A percentile compares a stretch with the other conserved stretches of the same genome.
Conservation (phyloP, 2,888 invertebrate genomes). For the Clistopyga incitator region DNA sequence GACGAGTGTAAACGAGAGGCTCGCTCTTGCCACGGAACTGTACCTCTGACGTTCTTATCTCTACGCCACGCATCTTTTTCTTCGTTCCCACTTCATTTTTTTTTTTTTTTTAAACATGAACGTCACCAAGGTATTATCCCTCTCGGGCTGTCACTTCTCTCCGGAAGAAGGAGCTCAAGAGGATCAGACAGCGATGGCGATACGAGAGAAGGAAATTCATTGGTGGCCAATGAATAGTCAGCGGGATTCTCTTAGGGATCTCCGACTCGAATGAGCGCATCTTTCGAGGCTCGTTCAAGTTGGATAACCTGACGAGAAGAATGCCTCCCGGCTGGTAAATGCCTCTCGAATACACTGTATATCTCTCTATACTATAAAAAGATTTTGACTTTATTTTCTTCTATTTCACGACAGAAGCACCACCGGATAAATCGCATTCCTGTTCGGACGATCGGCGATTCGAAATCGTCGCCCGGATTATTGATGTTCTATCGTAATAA, state of each 20-base stretch:
- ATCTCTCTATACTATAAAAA: not conserved
- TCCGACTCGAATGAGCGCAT: slow-evolving; percentile 22
- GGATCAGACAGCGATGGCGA: not conserved
- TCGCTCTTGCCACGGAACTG: slow-evolving; percentile 12
- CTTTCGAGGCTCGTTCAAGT: slow-evolving; percentile 34
- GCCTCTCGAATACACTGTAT: not conserved
- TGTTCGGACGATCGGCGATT: too few relatives aligned
- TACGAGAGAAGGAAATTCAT: not conserved
- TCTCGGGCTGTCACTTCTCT: slow-evolving; percentile 13
- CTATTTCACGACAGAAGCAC: too few relatives aligned
- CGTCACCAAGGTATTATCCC: slow-evolving; percentile 21
- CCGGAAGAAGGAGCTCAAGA: not conserved
- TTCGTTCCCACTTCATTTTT: not conserved
- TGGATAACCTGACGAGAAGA: slow-evolving; percentile 37
- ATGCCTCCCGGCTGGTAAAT: slow-evolving; percentile 39
- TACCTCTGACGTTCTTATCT: slow-evolving; percentile 55
- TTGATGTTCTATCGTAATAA: too few relatives aligned
- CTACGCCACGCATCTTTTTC: slow-evolving; percentile 27
- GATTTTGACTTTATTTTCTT: too few relatives aligned
- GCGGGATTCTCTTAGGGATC: slow-evolving; percentile 7
- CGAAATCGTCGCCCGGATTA: too few relatives aligned
- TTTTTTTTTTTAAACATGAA: slow-evolving; percentile 35
- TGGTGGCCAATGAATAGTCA: slow-evolving; percentile 6
- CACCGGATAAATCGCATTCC: too few relatives aligned
- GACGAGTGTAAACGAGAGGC: slow-evolving; percentile 58